These are phyloP conservation scores for Procambarus clarkii DNA, from an alignment of 1,140 invertebrate genomes.

Conservation along the genomic window DNA sequence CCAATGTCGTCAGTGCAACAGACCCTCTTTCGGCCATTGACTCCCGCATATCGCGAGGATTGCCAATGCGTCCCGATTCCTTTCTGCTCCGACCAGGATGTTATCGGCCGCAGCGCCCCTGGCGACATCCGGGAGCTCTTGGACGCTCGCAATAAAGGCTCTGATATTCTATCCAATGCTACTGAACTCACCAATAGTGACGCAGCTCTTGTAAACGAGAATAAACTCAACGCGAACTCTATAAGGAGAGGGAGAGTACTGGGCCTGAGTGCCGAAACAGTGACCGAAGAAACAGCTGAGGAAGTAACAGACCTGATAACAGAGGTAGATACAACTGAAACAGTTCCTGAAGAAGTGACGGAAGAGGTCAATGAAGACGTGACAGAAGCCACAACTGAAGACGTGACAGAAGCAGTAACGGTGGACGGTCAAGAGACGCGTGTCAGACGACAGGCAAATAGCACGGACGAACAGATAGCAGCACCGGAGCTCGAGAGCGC, in stretches of 20 bases:
- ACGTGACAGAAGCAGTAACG: conserved; percentile 25
- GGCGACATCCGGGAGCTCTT: conserved; percentile 48
- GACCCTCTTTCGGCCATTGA: conserved; percentile 38
- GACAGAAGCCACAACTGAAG: conserved; percentile 22
- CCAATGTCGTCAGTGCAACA: conserved; percentile 34
- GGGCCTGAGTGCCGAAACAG: neutral
- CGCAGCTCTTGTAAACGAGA: neutral
- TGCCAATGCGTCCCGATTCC: conserved; percentile 67
- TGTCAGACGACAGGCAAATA: conserved; percentile 27
- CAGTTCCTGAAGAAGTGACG: conserved; percentile 6
- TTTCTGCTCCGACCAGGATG: conserved; percentile 54
- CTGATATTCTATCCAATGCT: conserved; percentile 53
- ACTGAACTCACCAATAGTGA: neutral
- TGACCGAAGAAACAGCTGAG: neutral
- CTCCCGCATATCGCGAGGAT: conserved; percentile 60
- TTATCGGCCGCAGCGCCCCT: conserved; percentile 37
- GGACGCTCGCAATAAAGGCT: conserved; percentile 51
- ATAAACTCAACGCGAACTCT: neutral
- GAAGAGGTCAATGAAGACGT: neutral
- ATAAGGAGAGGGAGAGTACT: conserved; percentile 31
- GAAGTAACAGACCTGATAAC: neutral
- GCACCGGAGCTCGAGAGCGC: neutral
- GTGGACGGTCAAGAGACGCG: conserved; percentile 15
- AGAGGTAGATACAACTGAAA: neutral
- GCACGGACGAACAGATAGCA: neutral